Conservation (phyloP, 2,113 vertebrate species). For the Gobiocypris rarus region DNA sequence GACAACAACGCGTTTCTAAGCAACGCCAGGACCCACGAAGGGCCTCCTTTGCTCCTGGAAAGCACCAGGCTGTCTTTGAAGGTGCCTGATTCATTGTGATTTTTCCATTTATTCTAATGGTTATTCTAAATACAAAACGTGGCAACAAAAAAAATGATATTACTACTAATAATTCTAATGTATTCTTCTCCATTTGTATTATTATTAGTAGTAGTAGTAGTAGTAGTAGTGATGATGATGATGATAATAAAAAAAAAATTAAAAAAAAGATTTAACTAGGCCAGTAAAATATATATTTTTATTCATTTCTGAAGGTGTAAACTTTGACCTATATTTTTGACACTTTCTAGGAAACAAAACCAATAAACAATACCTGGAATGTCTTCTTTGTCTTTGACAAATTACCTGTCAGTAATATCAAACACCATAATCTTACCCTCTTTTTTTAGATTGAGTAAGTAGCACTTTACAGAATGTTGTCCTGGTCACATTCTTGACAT, state of each 20-base stretch:
- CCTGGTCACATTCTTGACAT: conserved; percentile 31
- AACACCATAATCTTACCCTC: neutral
- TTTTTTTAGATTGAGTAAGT: neutral
- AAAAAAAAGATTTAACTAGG: too few relatives aligned
- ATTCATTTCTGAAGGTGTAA: neutral
- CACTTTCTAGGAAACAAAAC: neutral
- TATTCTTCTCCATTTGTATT: too few relatives aligned
- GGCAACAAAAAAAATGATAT: neutral
- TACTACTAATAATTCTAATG: neutral
- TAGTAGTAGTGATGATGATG: too few relatives aligned
- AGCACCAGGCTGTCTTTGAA: neutral
- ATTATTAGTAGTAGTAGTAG: too few relatives aligned
- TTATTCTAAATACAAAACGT: neutral
- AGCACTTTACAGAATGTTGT: conserved; percentile 10
- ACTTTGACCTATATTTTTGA: conserved; percentile 4
- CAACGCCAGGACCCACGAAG: conserved; percentile 74
- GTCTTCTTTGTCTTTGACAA: conserved; percentile 4
- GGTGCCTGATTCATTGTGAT: neutral
- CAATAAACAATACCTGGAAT: neutral
- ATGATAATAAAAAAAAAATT: too few relatives aligned
- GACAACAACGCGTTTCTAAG: conserved; percentile 68
- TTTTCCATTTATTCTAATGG: neutral
- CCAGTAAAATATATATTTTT: neutral
- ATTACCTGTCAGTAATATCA: conserved; percentile 36
- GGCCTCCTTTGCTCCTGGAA: conserved; percentile 23